Base-by-base conservation (phyloP, 1,140 invertebrate genomes). In the Acyrthosiphon pisum region DNA sequence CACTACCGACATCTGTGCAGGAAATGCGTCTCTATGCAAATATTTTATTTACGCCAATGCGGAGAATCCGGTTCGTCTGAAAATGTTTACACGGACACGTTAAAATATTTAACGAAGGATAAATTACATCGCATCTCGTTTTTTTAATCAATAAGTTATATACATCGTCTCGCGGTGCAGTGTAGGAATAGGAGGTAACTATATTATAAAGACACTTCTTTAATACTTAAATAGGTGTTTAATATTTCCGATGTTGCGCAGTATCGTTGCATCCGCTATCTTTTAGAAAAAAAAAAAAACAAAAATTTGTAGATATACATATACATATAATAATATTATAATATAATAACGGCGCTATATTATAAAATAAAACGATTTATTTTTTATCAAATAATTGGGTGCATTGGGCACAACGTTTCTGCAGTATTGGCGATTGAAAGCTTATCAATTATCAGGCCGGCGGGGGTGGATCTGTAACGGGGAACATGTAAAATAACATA, bases 51-150 rank as follows among this genome's bases (percentile, higher is more conserved):
- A 76, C n/a, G 60, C n/a, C 30, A 76, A n/a, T 68, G 60, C 30
- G 23, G 60, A 76, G 30, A 76, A 76, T 76, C 60, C 30, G 60
- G 30, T 76, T 76, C 4, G 60, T 76, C 30, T 76, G n/a, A 76
- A 76, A 76, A 76, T 76, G 60, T 76, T 76, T 76, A 76, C 60
- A 76, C 60, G 30, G 37, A 83, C 35, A 41, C 37, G 20, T 41
- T 41, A 83, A 83, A 83, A 83, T 76, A 76, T 76, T 76, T 76
- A 76, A 76, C n/a, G 14, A 76, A 76, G 30, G 60, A 76, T n/a
- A 76, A 76, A 76, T 76, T 76, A 35, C 60, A 76, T n/a, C 14
- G n/a, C 14, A 2, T 76, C 60, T 14, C n/a, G n/a, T 76, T 76
- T n/a, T 76, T 68, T 68, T 14, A 76, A 76, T 76, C 60, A 76